A percentile compares a stretch with the other conserved stretches of the same genome.
Conservation (phyloP, 2,888 invertebrate genomes). For the Orthosia gracilis region DNA sequence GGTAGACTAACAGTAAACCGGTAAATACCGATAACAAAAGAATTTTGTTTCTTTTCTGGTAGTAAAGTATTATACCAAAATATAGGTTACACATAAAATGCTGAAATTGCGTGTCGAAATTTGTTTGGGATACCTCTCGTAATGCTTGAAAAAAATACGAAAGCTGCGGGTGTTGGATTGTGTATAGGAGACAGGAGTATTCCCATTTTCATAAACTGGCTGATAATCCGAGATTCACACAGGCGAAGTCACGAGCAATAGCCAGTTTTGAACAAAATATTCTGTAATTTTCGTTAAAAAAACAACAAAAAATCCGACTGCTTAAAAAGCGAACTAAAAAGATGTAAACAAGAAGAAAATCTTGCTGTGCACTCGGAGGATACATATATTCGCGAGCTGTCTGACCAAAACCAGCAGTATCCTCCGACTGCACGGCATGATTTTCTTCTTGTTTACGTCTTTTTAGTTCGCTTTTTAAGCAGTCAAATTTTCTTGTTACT, state of each 20-base stretch:
- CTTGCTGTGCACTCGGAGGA: too few relatives aligned
- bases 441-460: too few relatives aligned
- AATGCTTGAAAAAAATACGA: not conserved
- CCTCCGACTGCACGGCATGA: too few relatives aligned
- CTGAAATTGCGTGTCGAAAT: not conserved
- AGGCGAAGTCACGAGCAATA: not conserved
- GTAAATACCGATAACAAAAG: not conserved
- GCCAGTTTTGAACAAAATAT: constrained; percentile 1
- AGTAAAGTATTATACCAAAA: not conserved
- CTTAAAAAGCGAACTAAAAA: too few relatives aligned
- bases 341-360: too few relatives aligned
- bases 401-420: too few relatives aligned
- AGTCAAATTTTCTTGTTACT: too few relatives aligned
- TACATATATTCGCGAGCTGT: too few relatives aligned
- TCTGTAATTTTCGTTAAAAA: constrained; percentile 23
- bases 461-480: too few relatives aligned
- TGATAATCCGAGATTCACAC: not conserved
- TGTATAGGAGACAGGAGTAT: not conserved
- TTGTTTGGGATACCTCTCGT: not conserved
- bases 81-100: not conserved
- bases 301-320: too few relatives aligned
- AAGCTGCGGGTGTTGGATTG: not conserved
- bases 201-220: not conserved
- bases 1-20: not conserved
- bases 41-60: not conserved